Conservation (phyloP, 2,888 invertebrate genomes). For the Trichogramma evanescens region DNA sequence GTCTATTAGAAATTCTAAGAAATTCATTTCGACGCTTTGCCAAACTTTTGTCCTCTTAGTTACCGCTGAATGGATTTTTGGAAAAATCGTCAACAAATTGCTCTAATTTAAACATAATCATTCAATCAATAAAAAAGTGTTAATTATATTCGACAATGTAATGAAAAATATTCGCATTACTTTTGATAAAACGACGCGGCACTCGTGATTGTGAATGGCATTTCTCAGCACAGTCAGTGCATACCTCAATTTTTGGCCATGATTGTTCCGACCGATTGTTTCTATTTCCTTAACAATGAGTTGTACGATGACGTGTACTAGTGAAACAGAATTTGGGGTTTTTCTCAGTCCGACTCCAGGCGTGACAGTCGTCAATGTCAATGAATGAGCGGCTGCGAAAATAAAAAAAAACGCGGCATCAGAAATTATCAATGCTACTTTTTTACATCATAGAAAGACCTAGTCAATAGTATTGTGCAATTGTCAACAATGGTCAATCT, state of each 20-base stretch:
- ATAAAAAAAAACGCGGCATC: not conserved
- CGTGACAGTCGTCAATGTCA: conserved; percentile 50
- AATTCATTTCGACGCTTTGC: conserved; percentile 51
- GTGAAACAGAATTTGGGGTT: conserved; percentile 49
- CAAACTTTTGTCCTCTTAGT: conserved; percentile 52
- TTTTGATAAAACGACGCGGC: conserved; percentile 57
- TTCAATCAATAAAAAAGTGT: not conserved
- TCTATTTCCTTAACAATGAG: conserved; percentile 52
- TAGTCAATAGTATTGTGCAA: too few relatives aligned
- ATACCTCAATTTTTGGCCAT: conserved; percentile 46
- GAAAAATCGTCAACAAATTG: conserved; percentile 48
- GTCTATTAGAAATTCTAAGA: conserved; percentile 51
- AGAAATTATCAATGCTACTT: too few relatives aligned
- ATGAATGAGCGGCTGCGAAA: conserved; percentile 49
- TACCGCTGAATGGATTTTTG: conserved; percentile 50
- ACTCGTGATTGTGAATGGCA: conserved; percentile 54
- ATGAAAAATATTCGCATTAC: conserved; percentile 39
- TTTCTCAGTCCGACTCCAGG: conserved; percentile 51
- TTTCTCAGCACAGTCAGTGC: conserved; percentile 52
- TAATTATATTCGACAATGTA: not conserved
- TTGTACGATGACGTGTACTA: conserved; percentile 51
- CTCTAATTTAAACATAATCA: conserved; percentile 37
- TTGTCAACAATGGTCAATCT: not conserved
- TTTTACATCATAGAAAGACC: too few relatives aligned
- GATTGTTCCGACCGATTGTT: conserved; percentile 46